Evolutionary conservation across 2,113 vertebrate genomes (phyloP).

Genomic region (Vicugna pacos): DNA sequence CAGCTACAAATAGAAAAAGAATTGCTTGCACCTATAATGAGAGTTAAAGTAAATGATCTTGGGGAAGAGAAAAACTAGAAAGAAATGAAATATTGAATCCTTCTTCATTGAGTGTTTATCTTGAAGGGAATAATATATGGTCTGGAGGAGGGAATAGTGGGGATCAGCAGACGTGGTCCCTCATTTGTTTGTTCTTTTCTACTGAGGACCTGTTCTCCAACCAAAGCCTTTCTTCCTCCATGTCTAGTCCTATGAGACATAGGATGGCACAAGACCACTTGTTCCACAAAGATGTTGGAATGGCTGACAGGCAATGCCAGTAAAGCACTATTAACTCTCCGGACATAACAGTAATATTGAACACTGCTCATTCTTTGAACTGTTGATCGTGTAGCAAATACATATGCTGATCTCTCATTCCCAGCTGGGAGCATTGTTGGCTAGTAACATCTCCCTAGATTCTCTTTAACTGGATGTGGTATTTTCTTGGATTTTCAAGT

Average conservation of each 20-base stretch:
- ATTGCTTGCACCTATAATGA: slow-evolving; percentile 67
- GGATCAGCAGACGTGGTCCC: background rate
- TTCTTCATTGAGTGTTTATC: slow-evolving; percentile 46
- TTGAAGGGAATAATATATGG: slow-evolving; percentile 28
- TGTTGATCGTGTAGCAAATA: background rate
- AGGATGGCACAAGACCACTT: background rate
- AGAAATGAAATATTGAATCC: slow-evolving; percentile 65
- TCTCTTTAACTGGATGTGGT: background rate
- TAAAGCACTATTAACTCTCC: background rate
- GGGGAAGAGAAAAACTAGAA: background rate
- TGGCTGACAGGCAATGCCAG: background rate
- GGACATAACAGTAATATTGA: background rate
- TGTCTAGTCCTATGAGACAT: background rate
- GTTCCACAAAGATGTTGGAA: background rate
- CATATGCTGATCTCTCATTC: background rate
- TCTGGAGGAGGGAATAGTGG: background rate
- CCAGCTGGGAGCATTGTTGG: background rate
- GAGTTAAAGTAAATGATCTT: slow-evolving; percentile 67
- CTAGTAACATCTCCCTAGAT: background rate
- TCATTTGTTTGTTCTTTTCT: background rate
- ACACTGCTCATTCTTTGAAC: background rate
- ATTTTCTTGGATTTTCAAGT: slow-evolving; percentile 24
- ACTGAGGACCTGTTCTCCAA: background rate
- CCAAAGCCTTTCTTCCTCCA: background rate
- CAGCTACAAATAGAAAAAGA: slow-evolving; percentile 61